Evolutionary conservation across 1,140 invertebrate species (phyloP).

Genomic region (Sycobia sp.): DNA sequence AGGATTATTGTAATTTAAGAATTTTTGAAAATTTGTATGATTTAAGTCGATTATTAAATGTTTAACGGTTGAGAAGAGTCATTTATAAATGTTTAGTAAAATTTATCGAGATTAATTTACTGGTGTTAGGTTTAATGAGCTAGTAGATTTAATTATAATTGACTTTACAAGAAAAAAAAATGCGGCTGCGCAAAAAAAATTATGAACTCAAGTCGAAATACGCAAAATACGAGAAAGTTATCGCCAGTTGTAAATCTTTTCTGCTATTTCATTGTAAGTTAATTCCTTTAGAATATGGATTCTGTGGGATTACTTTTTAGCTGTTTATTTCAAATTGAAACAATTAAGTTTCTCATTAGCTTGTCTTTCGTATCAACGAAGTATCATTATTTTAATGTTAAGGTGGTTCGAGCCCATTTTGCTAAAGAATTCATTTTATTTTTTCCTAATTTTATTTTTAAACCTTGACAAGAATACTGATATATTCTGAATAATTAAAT

Average conservation of each 20-base stretch:
- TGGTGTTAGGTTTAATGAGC: neutral
- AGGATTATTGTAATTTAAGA: neutral
- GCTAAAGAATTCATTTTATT: no score
- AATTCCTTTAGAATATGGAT: no score
- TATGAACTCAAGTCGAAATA: conserved; percentile 23
- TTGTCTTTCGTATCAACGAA: no score
- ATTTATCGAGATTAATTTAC: neutral
- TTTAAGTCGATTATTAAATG: conserved; percentile 9
- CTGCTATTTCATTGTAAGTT: no score
- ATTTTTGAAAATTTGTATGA: conserved; percentile 4
- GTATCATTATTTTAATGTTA: no score
- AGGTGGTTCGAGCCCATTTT: no score
- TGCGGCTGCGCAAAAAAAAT: neutral
- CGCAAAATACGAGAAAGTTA: conserved; percentile 35
- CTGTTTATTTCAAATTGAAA: no score
- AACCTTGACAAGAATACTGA: no score
- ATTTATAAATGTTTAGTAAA: neutral
- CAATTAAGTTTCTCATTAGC: no score
- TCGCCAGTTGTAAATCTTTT: conserved; percentile 16
- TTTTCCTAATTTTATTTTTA: no score
- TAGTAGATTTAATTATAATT: neutral
- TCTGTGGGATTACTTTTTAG: no score
- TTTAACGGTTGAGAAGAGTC: conserved; percentile 17
- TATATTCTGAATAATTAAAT: no score
- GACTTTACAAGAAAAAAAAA: neutral